Evolutionary conservation across 2,888 invertebrate species (phyloP).

Genomic region (Lamellibrachia satsuma): DNA sequence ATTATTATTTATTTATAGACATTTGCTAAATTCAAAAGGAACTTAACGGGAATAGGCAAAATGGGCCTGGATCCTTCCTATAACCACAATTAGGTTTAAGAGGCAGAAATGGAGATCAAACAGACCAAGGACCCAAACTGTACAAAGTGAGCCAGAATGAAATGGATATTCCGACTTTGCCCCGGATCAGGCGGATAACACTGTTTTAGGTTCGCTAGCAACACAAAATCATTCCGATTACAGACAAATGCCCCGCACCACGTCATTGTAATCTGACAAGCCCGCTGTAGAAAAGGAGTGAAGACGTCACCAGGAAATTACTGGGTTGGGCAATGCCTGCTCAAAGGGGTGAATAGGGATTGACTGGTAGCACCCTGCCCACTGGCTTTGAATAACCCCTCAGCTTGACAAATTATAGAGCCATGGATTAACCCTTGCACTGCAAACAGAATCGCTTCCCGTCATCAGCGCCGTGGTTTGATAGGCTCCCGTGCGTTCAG

Average conservation of each 20-base stretch:
- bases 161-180: background rate
- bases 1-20: no score
- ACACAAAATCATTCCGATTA: background rate
- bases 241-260: background rate
- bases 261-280: background rate
- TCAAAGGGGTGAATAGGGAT: background rate
- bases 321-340: background rate
- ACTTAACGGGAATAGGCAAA: no score
- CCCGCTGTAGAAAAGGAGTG: background rate
- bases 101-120: background rate
- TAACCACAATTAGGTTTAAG: no score
- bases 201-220: conserved; percentile 12
- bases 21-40: no score
- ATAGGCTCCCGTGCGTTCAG: background rate
- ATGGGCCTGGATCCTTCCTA: no score
- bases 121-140: background rate
- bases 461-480: background rate
- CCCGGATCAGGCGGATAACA: background rate
- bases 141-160: background rate
- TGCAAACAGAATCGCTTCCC: background rate
- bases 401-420: background rate
- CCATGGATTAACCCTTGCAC: background rate
- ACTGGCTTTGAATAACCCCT: background rate
- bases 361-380: background rate
- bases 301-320: background rate